phyloP scores from a whole-genome alignment of 2,797 vertebrate genomes.

The Gallinago nigripennis region DNA sequence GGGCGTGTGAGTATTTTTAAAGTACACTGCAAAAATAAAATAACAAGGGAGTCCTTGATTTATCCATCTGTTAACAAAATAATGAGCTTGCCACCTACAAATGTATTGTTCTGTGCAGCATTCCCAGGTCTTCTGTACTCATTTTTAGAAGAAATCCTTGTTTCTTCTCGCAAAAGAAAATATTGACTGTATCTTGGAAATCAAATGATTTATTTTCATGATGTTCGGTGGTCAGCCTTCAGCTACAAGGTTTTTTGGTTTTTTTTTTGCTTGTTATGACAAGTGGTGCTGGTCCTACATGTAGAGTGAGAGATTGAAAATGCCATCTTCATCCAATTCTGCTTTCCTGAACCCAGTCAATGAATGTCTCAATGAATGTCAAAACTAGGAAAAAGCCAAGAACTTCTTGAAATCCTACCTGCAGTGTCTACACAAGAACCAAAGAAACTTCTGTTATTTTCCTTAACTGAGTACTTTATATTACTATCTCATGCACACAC shows the following conservation, averaged over 20 bases:
- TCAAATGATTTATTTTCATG: neutral
- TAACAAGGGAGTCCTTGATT: constrained; percentile 38
- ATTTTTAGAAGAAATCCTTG: constrained; percentile 6
- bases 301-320: neutral
- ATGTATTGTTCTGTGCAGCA: neutral
- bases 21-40: constrained; percentile 50
- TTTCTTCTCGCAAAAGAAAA: neutral
- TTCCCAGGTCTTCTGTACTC: constrained; percentile 18
- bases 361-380: neutral
- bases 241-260: neutral
- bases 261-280: neutral
- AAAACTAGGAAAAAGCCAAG: neutral
- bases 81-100: neutral
- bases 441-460: neutral
- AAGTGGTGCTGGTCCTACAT: fast-evolving
- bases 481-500: neutral
- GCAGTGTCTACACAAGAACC: neutral
- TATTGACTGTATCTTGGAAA: neutral
- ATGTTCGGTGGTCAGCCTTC: neutral
- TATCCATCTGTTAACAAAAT: constrained; percentile 13
- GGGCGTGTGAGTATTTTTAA: constrained; percentile 69
- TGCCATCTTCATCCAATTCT: neutral
- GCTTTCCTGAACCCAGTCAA: neutral
- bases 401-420: neutral
- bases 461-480: neutral